Base-by-base conservation (phyloP, 2,797 vertebrate species). In the Aeoliscus strigatus region DNA sequence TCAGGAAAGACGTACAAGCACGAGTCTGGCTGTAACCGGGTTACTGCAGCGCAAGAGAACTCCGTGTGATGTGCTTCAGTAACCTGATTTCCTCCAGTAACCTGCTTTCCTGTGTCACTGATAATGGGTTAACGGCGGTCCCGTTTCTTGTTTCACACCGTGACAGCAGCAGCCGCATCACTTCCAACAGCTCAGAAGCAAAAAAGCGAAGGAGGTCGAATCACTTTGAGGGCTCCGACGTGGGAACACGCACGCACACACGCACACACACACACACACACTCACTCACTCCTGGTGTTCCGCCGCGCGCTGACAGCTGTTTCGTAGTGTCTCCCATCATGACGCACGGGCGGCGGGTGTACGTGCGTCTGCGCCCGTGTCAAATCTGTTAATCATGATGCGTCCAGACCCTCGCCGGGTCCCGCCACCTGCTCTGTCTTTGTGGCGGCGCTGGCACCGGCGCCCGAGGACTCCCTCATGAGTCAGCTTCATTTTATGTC, bases 391-490 rank as follows among this genome's bases (percentile, higher is more conserved):
- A 34, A 41, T 71, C 48, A 57, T 46, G 39, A 14, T 37, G 52
- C 53, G 36, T 48, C 54, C 48, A 44, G 51, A 58, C 27, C 9
- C 50, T 59, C 18, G 42, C 40, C 6, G 53, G 53, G 72, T 65
- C 54, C 36, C 4, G 59, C 75, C 81, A 81, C 79, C 78, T 81
- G 77, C 66, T 68, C 62, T 8, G 39, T 34, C 57, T 57, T 50
- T 27, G 66, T n/a, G n/a, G n/a, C n/a, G n/a, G n/a, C n/a, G n/a
- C n/a, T n/a, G n/a, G 63, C 66, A 2, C 26, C 2, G 33, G 3
- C 25, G 35, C 53, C 58, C 25, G 29, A 29, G 51, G 60, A 59
- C 33, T 55, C 52, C 66, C 62, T 57, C 55, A 25, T 24, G 27
- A 41, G 73, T 79, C 67, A 69, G 53, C 54, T 77, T 62, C 44